These are phyloP conservation scores for Cephus sareptanus DNA, from an alignment of 2,888 invertebrate genomes.

Conservation along the genomic window DNA sequence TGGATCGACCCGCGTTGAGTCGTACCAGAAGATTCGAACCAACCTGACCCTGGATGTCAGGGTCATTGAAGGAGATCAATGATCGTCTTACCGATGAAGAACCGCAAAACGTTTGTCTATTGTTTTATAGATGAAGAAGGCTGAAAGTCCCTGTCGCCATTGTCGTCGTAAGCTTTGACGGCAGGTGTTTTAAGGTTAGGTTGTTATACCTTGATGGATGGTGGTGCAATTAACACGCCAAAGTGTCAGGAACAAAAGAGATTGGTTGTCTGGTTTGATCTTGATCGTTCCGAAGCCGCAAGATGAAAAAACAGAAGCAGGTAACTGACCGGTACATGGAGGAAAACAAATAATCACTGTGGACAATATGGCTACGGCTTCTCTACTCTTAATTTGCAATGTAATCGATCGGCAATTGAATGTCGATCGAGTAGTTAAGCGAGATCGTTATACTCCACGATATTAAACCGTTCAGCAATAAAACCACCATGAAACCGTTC, in stretches of 20 bases:
- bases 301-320: neutral
- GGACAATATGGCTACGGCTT: neutral
- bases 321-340: neutral
- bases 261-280: neutral
- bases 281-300: neutral
- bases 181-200: neutral
- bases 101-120: neutral
- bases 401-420: neutral
- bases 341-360: neutral
- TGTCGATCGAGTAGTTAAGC: neutral
- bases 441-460: neutral
- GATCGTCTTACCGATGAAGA: neutral
- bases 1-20: slow-evolving; percentile 42
- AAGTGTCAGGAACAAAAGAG: neutral
- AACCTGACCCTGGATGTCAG: slow-evolving; percentile 37
- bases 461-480: slow-evolving; percentile 49
- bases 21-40: slow-evolving; percentile 35
- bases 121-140: neutral
- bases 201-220: neutral
- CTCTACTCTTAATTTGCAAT: neutral
- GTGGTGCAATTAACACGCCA: slow-evolving; percentile 3
- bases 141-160: neutral
- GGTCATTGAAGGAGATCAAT: neutral
- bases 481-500: slow-evolving; percentile 57
- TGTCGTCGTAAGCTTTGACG: neutral